Conservation (phyloP, 2,888 invertebrate species). For the Apomyelois bistriatella region DNA sequence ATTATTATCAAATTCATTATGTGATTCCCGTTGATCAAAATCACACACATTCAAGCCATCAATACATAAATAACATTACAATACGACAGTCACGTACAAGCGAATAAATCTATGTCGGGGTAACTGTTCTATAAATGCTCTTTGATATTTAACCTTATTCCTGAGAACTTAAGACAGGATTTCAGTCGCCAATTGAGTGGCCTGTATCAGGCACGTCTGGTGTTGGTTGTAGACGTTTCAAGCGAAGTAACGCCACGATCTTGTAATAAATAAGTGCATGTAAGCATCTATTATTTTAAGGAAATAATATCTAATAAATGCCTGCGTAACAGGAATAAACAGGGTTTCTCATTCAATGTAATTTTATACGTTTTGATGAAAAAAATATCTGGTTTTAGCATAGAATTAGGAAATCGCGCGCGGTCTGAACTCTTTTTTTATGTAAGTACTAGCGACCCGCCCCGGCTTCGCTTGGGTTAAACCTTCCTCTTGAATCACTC, state of each 20-base stretch:
- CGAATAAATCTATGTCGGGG: constrained; percentile 3
- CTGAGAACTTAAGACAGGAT: neutral
- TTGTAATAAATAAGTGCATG: neutral
- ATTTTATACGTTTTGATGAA: no score
- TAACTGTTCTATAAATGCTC: neutral
- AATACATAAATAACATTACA: constrained; percentile 2
- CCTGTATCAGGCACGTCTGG: neutral
- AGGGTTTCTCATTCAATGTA: no score
- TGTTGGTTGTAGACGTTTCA: neutral
- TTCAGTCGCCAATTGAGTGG: neutral
- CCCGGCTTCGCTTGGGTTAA: no score
- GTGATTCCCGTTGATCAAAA: neutral
- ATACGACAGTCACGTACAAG: constrained; percentile 3
- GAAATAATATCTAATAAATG: no score
- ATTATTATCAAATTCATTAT: no score
- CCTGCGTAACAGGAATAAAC: no score
- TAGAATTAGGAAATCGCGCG: no score
- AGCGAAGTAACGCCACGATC: neutral
- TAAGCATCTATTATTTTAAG: no score
- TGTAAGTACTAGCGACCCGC: no score
- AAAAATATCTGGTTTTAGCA: no score
- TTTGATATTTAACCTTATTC: neutral
- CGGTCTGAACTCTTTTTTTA: no score
- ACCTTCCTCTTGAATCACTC: no score
- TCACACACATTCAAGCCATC: neutral